Evolutionary conservation across 2,113 vertebrate genomes (phyloP).

Genomic region (Mesoclemmys tuberculata): DNA sequence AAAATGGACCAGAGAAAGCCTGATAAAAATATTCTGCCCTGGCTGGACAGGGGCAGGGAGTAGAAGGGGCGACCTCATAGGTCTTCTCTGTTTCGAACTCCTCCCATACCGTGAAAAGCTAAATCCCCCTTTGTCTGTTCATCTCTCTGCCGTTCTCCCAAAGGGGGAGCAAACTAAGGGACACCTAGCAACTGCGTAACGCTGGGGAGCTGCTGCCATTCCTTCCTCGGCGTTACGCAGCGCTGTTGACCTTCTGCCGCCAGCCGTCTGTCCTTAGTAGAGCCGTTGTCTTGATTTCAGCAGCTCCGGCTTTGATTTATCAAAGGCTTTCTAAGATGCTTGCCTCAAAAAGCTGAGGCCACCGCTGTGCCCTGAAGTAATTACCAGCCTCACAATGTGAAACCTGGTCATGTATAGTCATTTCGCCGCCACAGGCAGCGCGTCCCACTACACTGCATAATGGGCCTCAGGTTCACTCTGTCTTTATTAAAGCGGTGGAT

Average conservation of each 20-base stretch:
- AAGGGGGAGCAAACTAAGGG: neutral
- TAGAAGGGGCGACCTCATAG: rapidly evolving
- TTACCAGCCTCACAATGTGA: neutral
- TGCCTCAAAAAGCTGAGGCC: neutral
- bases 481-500: neutral
- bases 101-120: neutral
- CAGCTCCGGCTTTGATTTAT: neutral
- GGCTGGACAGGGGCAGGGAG: neutral
- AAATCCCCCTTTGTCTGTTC: neutral
- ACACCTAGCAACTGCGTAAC: neutral
- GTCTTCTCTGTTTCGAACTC: rapidly evolving
- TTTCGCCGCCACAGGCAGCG: neutral
- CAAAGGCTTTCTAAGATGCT: neutral
- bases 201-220: neutral
- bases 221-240: neutral
- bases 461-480: neutral
- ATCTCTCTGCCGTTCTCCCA: neutral
- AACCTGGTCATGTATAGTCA: neutral
- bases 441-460: neutral
- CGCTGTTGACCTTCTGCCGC: neutral
- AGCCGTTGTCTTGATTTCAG: slow-evolving; percentile 9
- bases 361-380: slow-evolving; percentile 4
- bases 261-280: neutral
- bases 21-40: neutral
- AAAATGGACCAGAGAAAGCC: neutral